These are phyloP conservation scores for Rhyzopertha dominica DNA, from an alignment of 1,140 invertebrate species.

Conservation along the genomic window DNA sequence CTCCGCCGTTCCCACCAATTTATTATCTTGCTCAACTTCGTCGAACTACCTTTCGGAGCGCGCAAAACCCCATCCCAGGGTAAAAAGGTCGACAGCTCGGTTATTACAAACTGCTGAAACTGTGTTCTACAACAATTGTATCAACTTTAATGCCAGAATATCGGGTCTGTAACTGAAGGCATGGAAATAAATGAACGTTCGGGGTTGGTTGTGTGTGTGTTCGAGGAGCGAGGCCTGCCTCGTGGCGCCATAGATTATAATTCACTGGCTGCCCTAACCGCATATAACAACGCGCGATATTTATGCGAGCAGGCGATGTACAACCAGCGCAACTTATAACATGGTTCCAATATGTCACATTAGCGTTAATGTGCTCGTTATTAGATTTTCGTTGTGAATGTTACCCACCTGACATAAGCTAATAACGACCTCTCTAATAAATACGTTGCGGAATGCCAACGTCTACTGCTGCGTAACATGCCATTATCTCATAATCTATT, in stretches of 20 bases:
- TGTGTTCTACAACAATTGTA: constrained; percentile 17
- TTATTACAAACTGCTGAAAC: too few relatives aligned
- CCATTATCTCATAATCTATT: too few relatives aligned
- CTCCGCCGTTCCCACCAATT: too few relatives aligned
- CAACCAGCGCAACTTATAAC: constrained; percentile 18
- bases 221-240: too few relatives aligned
- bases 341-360: constrained; percentile 19
- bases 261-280: constrained; percentile 16
- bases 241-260: constrained; percentile 17
- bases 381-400: constrained; percentile 14
- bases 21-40: too few relatives aligned
- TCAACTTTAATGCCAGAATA: constrained; percentile 16
- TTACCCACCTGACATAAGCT: constrained; percentile 8
- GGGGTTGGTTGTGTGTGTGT: too few relatives aligned
- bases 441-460: too few relatives aligned
- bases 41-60: too few relatives aligned
- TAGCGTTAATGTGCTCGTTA: constrained; percentile 16
- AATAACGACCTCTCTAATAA: too few relatives aligned
- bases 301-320: constrained; percentile 22
- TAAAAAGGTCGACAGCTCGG: too few relatives aligned
- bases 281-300: constrained; percentile 21
- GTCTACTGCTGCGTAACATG: too few relatives aligned
- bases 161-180: constrained; percentile 16
- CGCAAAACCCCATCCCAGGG: too few relatives aligned
- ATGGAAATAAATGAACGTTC: constrained; percentile 18